phyloP scores from a whole-genome alignment of 2,113 vertebrate species.

The Trachemys scripta region DNA sequence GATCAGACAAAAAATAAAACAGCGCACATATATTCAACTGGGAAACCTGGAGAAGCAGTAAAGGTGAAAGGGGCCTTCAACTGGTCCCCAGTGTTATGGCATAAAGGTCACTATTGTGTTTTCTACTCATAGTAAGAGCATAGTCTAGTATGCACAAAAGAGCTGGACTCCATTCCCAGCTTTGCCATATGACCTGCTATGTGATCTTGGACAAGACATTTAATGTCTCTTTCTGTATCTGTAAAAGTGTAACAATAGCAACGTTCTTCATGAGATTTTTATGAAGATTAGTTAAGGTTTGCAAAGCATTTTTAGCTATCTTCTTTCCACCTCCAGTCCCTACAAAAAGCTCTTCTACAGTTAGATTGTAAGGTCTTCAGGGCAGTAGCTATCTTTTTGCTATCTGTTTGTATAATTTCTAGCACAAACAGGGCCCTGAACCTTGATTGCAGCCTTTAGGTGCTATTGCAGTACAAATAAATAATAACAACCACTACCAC shows the following conservation, averaged over 20 bases:
- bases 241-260: not conserved
- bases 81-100: not conserved
- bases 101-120: conserved; percentile 25
- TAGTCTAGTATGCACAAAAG: not conserved
- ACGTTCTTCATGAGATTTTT: not conserved
- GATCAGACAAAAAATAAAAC: not conserved
- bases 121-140: conserved; percentile 11
- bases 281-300: not conserved
- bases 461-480: conserved; percentile 73
- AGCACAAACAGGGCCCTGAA: conserved; percentile 61
- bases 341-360: conserved; percentile 48
- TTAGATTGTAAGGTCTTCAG: conserved; percentile 54
- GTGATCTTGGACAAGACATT: not conserved
- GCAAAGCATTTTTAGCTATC: not conserved
- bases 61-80: not conserved
- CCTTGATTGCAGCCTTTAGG: conserved; percentile 63
- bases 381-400: conserved; percentile 27
- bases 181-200: not conserved
- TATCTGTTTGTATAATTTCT: conserved; percentile 49
- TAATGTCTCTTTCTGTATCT: not conserved
- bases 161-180: not conserved
- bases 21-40: not conserved
- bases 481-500: conserved; percentile 64
- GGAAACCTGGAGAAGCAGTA: not conserved
- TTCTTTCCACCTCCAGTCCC: not conserved